Evolutionary conservation across 2,888 invertebrate genomes (phyloP), one percentile per base, ranked within the genome.

Genomic region (Pteria penguin): DNA sequence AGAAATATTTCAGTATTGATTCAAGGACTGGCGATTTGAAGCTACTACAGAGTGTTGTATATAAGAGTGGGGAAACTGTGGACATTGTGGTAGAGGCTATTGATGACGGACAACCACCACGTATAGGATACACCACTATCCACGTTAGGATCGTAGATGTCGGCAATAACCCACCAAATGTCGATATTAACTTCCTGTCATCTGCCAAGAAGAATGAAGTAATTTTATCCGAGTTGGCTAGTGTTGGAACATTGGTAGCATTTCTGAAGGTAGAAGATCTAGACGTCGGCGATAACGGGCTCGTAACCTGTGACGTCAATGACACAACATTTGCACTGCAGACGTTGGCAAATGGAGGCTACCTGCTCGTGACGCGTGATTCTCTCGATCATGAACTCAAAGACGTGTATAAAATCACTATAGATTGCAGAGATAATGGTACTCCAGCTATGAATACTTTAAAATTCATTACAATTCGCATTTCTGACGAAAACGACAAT

Each of bases 141-240:
- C 76, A 81, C 24, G 82, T 90, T 18, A 76, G 74, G 60, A 95
- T 98, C 14, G 96, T 97, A 88, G 92, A 93, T 75, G 97, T 97
- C 92, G 98, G 98, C 92, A 98, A 98, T 91, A 97, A 98, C 91
- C 97, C 98, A 11, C 98, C 98, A n/a, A 24, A 62, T 62, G 82
- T 86, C 32, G 67, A 83, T 54, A 74, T 82, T 11, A 84, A 84
- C 60, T 65, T 84, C 3, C 60, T 84, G 26, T 71, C 78, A 0
- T 62, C 78, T 54, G 33, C 55, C 27, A 72, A 76, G 26, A 75
- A 61, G 22, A 75, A 79, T 4, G 45, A 57, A 22, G 81, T 88
- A 18, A 55, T 29, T 27, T 69, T 86, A 14, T 70, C 81, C 0
- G 90, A 90, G 74, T 82, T 82, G 65, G 82, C 86, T 1, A 73